Base-by-base conservation (phyloP, 30 jellyfish, hydroid and myxozoan genomes). In the Cassiopea andromeda region DNA sequence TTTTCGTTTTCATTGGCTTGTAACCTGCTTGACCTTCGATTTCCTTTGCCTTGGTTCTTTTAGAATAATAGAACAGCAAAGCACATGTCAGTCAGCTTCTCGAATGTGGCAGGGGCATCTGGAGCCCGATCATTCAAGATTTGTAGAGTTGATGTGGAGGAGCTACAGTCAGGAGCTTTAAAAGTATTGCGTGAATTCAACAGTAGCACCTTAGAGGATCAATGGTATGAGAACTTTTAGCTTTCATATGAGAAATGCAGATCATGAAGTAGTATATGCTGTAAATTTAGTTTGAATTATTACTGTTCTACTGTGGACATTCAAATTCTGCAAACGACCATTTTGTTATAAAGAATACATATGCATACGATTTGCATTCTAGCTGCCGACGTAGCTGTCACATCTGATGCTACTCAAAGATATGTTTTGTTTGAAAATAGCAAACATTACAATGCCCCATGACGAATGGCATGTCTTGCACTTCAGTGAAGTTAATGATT, bases 41-140 rank as follows among this genome's bases (percentile, higher is more conserved):
- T 6, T 54, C 10, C 64, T 54, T 3, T 54, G 64, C 7, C 7
- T 54, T 54, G 12, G 13, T 46, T 14, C 45, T 82, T 85, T 79
- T 48, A 96, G 99, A 96, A 96, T 85, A 85, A 96, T 78, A 92
- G 99, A 73, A 58, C 69, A 1, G 94, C 99, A 16, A 83, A 96
- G 17, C 90, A 81, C 48, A 64, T 96, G 83, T 69, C 94, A 18
- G 98, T 89, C 46, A 85, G 84, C 44, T 69, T 93, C 72, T 43
- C 77, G 46, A 90, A 66, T 49, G 84, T 72, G 2, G 71, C 57
- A 15, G 68, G 80, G 44, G 73, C 75, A 1, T 75, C 88, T 61
- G 86, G 72, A 6, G 87, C 98, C 2, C 80, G 98, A 61, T 85
- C 95, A 12, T 94, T 93, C 83, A 75, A 68, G 77, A 83, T 90